Conservation (phyloP, 2,888 invertebrate species). For the Caenorhabditis virilis region DNA sequence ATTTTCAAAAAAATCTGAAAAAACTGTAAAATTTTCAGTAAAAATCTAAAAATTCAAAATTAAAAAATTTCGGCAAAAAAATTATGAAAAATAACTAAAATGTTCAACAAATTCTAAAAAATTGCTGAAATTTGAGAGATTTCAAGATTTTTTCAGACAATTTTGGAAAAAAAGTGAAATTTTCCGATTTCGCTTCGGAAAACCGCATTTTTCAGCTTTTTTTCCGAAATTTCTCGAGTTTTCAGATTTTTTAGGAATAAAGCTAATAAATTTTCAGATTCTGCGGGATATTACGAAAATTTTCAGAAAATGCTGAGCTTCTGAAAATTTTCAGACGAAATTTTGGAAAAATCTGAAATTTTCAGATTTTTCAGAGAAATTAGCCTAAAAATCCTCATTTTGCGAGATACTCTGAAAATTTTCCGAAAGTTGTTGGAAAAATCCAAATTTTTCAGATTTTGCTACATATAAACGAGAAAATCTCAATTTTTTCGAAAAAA, state of each 20-base stretch:
- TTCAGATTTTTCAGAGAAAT: not conserved
- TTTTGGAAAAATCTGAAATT: not conserved
- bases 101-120: too few species aligned
- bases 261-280: too few species aligned
- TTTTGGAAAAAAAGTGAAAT: not conserved
- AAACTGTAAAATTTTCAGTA: too few species aligned
- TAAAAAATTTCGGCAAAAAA: too few species aligned
- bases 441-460: not conserved
- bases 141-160: not conserved
- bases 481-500: not conserved
- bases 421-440: not conserved
- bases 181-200: conserved; percentile 1
- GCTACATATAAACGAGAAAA: not conserved
- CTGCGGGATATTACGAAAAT: too few species aligned
- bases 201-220: too few species aligned
- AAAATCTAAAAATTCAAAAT: too few species aligned
- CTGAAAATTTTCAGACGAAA: not conserved
- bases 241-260: too few species aligned
- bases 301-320: not conserved
- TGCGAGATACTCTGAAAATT: not conserved
- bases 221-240: too few species aligned
- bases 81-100: too few species aligned
- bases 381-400: not conserved
- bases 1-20: too few species aligned
- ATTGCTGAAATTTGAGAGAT: too few species aligned